phyloP scores from a whole-genome alignment of 1,140 invertebrate genomes.

The Bombus picipes region DNA sequence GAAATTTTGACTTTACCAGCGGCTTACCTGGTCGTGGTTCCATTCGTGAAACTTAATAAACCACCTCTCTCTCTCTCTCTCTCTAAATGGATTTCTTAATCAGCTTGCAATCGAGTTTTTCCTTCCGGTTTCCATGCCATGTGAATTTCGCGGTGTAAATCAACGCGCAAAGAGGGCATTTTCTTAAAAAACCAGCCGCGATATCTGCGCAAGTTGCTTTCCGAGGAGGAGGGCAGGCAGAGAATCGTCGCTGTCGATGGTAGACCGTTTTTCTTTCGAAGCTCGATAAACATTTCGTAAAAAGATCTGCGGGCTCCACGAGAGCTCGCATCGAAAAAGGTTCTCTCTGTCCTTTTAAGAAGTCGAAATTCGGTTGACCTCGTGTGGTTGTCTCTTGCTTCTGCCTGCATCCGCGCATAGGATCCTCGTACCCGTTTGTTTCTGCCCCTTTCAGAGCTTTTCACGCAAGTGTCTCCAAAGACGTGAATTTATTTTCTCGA shows the following conservation, averaged over 20 bases:
- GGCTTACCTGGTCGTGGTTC: neutral
- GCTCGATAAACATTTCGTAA: neutral
- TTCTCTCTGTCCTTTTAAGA: neutral
- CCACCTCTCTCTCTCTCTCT: neutral
- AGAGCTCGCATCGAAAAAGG: neutral
- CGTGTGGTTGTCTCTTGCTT: neutral
- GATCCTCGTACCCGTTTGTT: constrained; percentile 6
- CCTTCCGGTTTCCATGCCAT: neutral
- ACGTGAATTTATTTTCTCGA: constrained; percentile 30
- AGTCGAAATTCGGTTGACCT: constrained; percentile 36
- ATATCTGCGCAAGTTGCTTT: neutral
- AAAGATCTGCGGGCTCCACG: neutral
- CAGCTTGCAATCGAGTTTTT: neutral
- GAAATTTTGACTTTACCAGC: neutral
- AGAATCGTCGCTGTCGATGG: neutral
- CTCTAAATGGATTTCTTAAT: neutral
- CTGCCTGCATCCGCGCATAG: neutral
- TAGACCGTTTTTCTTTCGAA: neutral
- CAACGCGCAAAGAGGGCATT: neutral
- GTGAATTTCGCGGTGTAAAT: neutral
- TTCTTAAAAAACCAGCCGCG: neutral
- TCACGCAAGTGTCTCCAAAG: neutral
- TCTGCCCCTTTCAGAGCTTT: constrained; percentile 2
- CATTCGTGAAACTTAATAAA: constrained; percentile 27
- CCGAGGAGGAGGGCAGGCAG: neutral